Base-by-base conservation (phyloP, 2,888 invertebrate genomes). In the Drosophila nr. fundita region DNA sequence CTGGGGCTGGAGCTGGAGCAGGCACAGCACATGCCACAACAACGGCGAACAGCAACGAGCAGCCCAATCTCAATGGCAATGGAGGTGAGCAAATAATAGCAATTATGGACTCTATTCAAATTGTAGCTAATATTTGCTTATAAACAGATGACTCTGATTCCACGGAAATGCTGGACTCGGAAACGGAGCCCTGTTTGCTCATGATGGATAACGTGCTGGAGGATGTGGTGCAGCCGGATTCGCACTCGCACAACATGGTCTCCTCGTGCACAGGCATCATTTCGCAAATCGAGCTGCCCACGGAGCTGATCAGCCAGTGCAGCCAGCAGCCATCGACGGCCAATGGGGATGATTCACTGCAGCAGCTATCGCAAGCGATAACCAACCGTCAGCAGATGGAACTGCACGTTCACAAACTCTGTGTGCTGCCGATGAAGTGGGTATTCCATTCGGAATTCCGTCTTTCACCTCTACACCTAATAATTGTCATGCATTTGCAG, bases 121-220 rank as follows among this genome's bases (percentile, higher is more conserved):
- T 40, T n/a, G 24, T 38, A n/a, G 13, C 34, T 50, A 32, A 18
- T 10, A 15, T 24, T 61, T 38, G 24, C 30, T 27, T 32, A 18
- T 64, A 34, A 15, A 21, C 76, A 96, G 96, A 96, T 83, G 95
- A 95, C 90, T 94, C 94, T 34, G 96, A 96, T 93, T 96, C 96
- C 24, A 96, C 96, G 7, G 97, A 97, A 89, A 94, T 97, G 92
- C 94, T 97, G 42, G 97, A 97, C 92, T 97, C 96, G 0, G 97
- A 97, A 94, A 97, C 97, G 0, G 97, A 97, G 89, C 97, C 97
- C 0, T 87, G 96, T 83, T 94, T 97, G 32, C 94, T 97, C 29
- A 96, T 97, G 94, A 97, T 96, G 94, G 97, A 97, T 87, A 96
- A 96, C 61, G 97, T 95, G 34, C 85, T 95, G 71, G 95, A 95